phyloP scores from a whole-genome alignment of 2,888 invertebrate species.

The Taenaris catops region DNA sequence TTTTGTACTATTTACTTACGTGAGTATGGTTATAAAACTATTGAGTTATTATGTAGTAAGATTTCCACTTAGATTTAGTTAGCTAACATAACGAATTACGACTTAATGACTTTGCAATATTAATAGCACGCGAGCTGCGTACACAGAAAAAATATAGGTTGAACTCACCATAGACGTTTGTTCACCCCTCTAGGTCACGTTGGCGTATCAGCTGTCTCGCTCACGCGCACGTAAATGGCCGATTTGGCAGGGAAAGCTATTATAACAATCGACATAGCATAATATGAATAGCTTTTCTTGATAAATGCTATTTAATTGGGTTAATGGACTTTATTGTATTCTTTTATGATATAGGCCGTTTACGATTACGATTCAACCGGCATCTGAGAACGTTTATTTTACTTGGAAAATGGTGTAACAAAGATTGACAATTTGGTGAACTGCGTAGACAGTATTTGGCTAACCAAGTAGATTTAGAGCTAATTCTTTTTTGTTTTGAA shows the following conservation, averaged over 20 bases:
- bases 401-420: no score
- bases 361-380: no score
- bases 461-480: no score
- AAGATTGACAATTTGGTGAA: no score
- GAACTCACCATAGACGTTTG: constrained; percentile 60
- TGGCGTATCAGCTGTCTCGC: constrained; percentile 20
- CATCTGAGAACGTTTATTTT: no score
- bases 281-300: constrained; percentile 4
- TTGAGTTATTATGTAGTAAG: constrained; percentile 23
- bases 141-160: constrained; percentile 36
- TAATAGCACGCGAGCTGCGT: constrained; percentile 25
- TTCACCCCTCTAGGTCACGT: constrained; percentile 71
- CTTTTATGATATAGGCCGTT: no score
- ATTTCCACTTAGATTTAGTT: constrained; percentile 25
- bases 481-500: no score
- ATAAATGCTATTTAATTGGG: no score
- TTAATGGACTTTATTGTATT: no score
- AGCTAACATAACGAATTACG: constrained; percentile 26
- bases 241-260: constrained; percentile 18
- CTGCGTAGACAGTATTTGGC: no score
- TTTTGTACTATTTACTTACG: constrained; percentile 19
- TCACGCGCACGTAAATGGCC: constrained; percentile 13
- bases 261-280: constrained; percentile 6
- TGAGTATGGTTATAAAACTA: constrained; percentile 23
- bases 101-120: constrained; percentile 25